Evolutionary conservation across 2,113 vertebrate species (phyloP).

Genomic region (Lethenteron reissneri): DNA sequence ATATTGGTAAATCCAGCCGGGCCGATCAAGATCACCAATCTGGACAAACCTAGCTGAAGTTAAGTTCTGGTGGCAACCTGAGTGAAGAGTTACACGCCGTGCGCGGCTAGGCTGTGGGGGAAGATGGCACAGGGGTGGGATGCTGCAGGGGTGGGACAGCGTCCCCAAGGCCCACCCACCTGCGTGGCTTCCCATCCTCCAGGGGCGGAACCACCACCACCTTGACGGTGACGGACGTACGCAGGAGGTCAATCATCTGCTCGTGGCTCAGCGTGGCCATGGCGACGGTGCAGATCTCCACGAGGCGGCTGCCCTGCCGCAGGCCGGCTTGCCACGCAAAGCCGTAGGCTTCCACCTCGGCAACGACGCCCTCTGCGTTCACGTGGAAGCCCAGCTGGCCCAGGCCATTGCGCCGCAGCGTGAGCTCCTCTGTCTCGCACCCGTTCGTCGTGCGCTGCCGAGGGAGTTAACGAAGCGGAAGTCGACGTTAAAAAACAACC

Average conservation of each 20-base stretch:
- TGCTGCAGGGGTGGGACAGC: too few relatives aligned
- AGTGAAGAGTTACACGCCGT: too few relatives aligned
- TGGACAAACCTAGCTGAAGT: too few relatives aligned
- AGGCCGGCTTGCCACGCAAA: conserved; percentile 85
- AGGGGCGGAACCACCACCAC: conserved; percentile 70
- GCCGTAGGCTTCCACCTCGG: conserved; percentile 78
- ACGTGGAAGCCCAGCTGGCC: conserved; percentile 85
- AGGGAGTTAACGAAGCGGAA: background rate
- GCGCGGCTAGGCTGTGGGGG: too few relatives aligned
- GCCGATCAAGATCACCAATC: too few relatives aligned
- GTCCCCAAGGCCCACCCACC: conserved; percentile 21
- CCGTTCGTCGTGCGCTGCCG: conserved; percentile 45
- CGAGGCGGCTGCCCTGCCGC: conserved; percentile 61
- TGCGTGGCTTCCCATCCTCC: conserved; percentile 52
- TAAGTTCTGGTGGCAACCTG: too few relatives aligned
- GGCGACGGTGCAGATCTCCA: conserved; percentile 83
- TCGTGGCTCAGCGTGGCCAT: conserved; percentile 65
- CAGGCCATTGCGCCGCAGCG: conserved; percentile 56
- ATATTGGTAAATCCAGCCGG: too few relatives aligned
- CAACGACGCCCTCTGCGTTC: conserved; percentile 64
- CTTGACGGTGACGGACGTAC: conserved; percentile 69
- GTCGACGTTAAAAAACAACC: background rate
- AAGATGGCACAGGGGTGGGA: too few relatives aligned
- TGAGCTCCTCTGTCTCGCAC: conserved; percentile 73
- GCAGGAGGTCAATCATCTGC: conserved; percentile 78